These are phyloP conservation scores for Ctenochaetus hawaiiensis DNA, from an alignment of 2,797 vertebrate species.

Conservation along the genomic window DNA sequence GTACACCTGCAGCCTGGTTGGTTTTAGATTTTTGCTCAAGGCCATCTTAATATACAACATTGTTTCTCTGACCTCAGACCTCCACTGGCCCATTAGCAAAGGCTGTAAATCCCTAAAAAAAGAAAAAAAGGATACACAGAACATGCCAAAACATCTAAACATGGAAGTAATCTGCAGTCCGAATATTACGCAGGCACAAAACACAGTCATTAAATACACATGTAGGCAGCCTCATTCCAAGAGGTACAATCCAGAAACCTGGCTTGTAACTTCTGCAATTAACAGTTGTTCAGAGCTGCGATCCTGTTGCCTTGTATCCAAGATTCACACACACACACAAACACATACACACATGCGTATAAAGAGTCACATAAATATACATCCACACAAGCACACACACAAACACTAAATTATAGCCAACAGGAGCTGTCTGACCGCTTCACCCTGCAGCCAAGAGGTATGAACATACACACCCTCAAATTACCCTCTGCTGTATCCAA, in stretches of 20 bases:
- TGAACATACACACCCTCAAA: slow-evolving; percentile 83
- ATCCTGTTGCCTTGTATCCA: slow-evolving; percentile 30
- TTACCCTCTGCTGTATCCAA: slow-evolving; percentile 76
- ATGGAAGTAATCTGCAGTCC: slow-evolving; percentile 63
- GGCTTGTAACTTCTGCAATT: slow-evolving; percentile 49
- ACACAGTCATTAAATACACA: slow-evolving; percentile 51
- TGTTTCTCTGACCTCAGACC: slow-evolving; percentile 46
- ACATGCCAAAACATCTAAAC: slow-evolving; percentile 47
- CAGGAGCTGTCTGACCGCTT: slow-evolving; percentile 77
- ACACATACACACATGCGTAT: background rate
- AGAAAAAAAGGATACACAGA: slow-evolving; percentile 27
- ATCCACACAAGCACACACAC: slow-evolving; percentile 40
- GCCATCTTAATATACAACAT: slow-evolving; percentile 36
- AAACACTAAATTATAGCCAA: slow-evolving; percentile 78
- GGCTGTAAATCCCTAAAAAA: slow-evolving; percentile 6
- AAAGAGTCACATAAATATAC: slow-evolving; percentile 28
- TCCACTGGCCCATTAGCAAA: slow-evolving; percentile 45
- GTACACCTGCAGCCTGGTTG: slow-evolving; percentile 56
- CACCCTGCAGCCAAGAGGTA: slow-evolving; percentile 78
- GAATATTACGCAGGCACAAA: slow-evolving; percentile 54
- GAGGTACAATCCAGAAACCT: slow-evolving; percentile 50
- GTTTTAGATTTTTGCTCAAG: slow-evolving; percentile 58
- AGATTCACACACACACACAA: slow-evolving; percentile 12
- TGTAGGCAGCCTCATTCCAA: slow-evolving; percentile 39
- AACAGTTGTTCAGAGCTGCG: slow-evolving; percentile 56